phyloP scores from a whole-genome alignment of 1,140 invertebrate species.

The Apolygus lucorum region DNA sequence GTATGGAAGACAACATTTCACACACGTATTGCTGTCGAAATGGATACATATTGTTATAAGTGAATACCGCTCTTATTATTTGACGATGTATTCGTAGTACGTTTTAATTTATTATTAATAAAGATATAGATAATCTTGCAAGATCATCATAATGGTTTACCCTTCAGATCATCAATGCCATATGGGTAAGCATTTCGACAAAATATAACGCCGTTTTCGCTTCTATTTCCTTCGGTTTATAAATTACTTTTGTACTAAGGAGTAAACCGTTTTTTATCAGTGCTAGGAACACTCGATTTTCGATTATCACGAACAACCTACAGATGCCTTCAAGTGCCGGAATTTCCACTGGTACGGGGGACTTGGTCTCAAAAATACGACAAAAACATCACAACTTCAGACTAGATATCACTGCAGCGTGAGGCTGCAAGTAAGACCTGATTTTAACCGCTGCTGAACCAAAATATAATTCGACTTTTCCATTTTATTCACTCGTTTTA shows the following conservation, averaged over 20 bases:
- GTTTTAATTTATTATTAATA: no score
- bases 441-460: not conserved
- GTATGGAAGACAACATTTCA: not conserved
- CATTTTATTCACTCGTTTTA: not conserved
- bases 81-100: no score
- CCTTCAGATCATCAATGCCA: no score
- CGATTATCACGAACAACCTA: conserved; percentile 6
- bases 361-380: not conserved
- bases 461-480: not conserved
- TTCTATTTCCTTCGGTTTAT: no score
- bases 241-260: no score
- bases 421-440: not conserved
- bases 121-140: no score
- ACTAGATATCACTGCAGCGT: not conserved
- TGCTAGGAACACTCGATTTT: not conserved
- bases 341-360: not conserved
- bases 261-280: not conserved
- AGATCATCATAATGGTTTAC: no score
- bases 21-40: no score
- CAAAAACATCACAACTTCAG: conserved; percentile 12
- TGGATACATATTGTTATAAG: no score
- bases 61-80: no score
- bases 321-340: not conserved
- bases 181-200: no score
- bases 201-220: conserved; percentile 1